These are phyloP conservation scores for Oryzaephilus surinamensis DNA, from an alignment of 1,140 invertebrate genomes.

Conservation along the genomic window DNA sequence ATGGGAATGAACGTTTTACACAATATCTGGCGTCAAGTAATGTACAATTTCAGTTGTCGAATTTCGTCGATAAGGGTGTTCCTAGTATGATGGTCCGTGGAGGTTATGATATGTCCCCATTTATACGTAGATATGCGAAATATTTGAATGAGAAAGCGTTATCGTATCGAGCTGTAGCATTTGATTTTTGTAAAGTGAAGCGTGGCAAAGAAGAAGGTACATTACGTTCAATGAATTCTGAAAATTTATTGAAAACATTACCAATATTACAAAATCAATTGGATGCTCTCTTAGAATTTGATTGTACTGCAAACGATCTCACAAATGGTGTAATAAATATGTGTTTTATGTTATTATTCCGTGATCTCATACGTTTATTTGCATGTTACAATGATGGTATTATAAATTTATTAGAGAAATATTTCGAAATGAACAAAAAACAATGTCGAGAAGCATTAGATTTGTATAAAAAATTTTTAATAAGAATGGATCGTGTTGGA, in stretches of 20 bases:
- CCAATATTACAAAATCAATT: conserved; percentile 93
- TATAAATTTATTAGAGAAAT: conserved; percentile 98
- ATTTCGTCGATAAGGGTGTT: conserved; percentile 93
- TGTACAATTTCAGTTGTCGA: conserved; percentile 95
- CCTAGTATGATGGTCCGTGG: conserved; percentile 51
- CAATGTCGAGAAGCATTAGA: conserved; percentile 95
- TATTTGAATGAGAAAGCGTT: conserved; percentile 99
- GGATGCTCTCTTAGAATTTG: conserved; percentile 94
- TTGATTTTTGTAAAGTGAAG: conserved; percentile 99
- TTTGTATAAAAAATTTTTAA: conserved; percentile 98
- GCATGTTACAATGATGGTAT: conserved; percentile 99
- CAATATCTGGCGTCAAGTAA: conserved; percentile 99
- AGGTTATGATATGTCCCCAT: conserved; percentile 99
- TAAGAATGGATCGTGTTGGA: conserved; percentile 96
- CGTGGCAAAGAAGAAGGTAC: conserved; percentile 96
- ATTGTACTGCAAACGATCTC: conserved; percentile 93
- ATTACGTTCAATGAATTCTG: conserved; percentile 91
- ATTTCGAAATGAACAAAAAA: conserved; percentile 99
- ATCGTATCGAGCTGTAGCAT: conserved; percentile 95
- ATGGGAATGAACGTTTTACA: conserved; percentile 99
- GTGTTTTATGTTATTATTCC: conserved; percentile 96
- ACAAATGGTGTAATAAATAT: conserved; percentile 98
- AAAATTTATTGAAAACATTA: conserved; percentile 94
- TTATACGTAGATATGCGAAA: conserved; percentile 96
- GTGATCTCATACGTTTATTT: conserved; percentile 96